A percentile compares a stretch with the other conserved stretches of the same genome.
These are phyloP conservation scores for Ellobium chinense DNA, from an alignment of 2,888 invertebrate genomes.

Conservation along the genomic window DNA sequence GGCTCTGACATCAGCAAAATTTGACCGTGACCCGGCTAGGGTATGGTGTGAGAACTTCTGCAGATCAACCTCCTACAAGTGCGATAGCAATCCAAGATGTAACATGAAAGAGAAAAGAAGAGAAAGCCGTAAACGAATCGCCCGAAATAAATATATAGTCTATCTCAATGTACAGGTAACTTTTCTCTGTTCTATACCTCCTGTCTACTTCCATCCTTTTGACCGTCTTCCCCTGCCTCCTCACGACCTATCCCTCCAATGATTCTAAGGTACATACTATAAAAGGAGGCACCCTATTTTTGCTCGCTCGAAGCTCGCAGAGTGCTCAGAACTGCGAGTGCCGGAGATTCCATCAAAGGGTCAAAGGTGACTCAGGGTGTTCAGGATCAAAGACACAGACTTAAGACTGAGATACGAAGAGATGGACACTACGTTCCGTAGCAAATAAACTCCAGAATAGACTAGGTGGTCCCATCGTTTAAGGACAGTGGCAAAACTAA, in stretches of 20 bases:
- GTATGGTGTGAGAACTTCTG: too few species aligned
- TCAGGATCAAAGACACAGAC: too few species aligned
- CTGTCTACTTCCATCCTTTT: background rate
- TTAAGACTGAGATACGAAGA: too few species aligned
- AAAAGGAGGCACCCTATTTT: slow-evolving; percentile 32
- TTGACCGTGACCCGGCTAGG: too few species aligned
- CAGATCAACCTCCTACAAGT: too few species aligned
- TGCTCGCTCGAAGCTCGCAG: background rate
- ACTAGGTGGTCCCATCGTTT: background rate
- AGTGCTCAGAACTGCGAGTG: background rate
- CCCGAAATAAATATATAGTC: background rate
- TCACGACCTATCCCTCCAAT: background rate
- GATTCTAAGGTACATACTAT: slow-evolving; percentile 18
- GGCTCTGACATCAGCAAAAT: too few species aligned
- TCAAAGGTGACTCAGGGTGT: background rate
- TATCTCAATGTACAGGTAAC: background rate
- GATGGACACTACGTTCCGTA: background rate
- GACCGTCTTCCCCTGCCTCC: too few species aligned
- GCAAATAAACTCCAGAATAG: background rate
- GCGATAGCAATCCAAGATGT: too few species aligned
- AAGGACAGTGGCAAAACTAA: too few species aligned
- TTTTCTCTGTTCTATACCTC: background rate
- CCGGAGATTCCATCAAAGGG: background rate
- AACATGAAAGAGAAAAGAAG: too few species aligned
- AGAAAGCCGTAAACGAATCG: too few species aligned